These are phyloP conservation scores for Protaetia brevitarsis DNA, from an alignment of 1,140 invertebrate species.

Conservation along the genomic window DNA sequence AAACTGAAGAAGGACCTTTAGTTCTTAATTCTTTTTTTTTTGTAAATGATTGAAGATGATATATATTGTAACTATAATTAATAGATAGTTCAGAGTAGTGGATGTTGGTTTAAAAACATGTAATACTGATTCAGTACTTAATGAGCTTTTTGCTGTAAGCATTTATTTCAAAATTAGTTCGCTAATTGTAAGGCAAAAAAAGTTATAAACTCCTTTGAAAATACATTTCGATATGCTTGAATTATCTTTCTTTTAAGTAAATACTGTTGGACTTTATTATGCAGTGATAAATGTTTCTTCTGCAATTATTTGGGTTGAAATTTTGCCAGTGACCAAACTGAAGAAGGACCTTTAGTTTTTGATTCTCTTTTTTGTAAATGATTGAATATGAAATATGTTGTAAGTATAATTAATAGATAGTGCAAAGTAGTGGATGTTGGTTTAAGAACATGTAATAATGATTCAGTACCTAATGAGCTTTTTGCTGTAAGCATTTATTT, in stretches of 20 bases:
- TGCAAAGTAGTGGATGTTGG: not conserved
- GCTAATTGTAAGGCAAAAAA: too few species aligned
- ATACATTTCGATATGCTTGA: too few species aligned
- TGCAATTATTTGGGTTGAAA: too few species aligned
- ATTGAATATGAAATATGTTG: slow-evolving; percentile 1
- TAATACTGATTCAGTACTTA: not conserved
- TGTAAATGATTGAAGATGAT: not conserved
- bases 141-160: too few species aligned
- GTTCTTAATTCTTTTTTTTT: too few species aligned
- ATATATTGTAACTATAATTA: not conserved
- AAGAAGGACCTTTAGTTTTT: too few species aligned
- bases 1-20: not conserved
- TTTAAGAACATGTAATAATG: not conserved
- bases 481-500: too few species aligned
- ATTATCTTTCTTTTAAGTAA: too few species aligned
- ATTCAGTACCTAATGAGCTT: not conserved
- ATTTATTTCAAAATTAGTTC: too few species aligned
- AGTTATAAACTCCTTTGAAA: too few species aligned
- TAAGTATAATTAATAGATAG: not conserved
- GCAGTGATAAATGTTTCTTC: too few species aligned
- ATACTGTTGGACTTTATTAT: too few species aligned
- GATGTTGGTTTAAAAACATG: not conserved
- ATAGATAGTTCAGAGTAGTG: not conserved
- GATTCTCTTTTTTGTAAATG: not conserved
- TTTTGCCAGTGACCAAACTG: slow-evolving; percentile 10